These are phyloP conservation scores for Eucidaris tribuloides DNA, from an alignment of 35 echinoderm and acorn worm genomes.

Conservation along the genomic window DNA sequence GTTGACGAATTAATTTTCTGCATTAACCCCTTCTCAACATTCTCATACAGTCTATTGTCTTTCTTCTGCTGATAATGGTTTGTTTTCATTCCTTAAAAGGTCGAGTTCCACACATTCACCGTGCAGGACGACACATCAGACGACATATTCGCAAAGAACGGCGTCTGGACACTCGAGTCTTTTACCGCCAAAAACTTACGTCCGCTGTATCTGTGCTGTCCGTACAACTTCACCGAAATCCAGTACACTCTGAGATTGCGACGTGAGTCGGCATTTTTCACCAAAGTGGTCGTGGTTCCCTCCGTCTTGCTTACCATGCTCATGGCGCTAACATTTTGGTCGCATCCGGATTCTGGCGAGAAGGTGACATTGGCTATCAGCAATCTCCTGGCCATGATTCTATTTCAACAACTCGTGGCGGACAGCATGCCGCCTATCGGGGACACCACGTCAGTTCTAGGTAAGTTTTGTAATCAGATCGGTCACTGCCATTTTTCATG, in stretches of 20 bases:
- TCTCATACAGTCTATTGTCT: too few relatives aligned
- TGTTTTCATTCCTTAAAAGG: too few relatives aligned
- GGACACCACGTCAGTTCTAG: conserved; percentile 36
- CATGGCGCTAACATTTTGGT: conserved; percentile 26
- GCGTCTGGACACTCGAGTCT: conserved; percentile 14
- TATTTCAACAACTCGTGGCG: conserved; percentile 52
- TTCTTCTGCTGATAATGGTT: too few relatives aligned
- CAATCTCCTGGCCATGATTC: conserved; percentile 55
- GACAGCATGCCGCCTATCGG: conserved; percentile 47
- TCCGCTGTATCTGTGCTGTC: conserved; percentile 19
- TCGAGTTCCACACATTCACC: conserved; percentile 7
- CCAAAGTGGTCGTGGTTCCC: conserved; percentile 38
- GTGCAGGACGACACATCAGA: conserved; percentile 13
- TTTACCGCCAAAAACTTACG: conserved; percentile 10
- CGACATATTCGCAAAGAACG: conserved; percentile 15
- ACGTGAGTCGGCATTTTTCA: conserved; percentile 46
- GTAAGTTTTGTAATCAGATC: too few relatives aligned
- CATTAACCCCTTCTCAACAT: too few relatives aligned
- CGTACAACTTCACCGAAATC: conserved; percentile 34
- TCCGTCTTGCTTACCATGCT: conserved; percentile 34
- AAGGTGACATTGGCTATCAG: conserved; percentile 48
- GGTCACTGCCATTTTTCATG: too few relatives aligned
- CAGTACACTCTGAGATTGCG: conserved; percentile 1
- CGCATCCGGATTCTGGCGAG: conserved; percentile 65
- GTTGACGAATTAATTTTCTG: too few relatives aligned